These are phyloP conservation scores for Xiphorhynchus erythropygius DNA, from an alignment of 2,797 vertebrate genomes.

Conservation along the genomic window DNA sequence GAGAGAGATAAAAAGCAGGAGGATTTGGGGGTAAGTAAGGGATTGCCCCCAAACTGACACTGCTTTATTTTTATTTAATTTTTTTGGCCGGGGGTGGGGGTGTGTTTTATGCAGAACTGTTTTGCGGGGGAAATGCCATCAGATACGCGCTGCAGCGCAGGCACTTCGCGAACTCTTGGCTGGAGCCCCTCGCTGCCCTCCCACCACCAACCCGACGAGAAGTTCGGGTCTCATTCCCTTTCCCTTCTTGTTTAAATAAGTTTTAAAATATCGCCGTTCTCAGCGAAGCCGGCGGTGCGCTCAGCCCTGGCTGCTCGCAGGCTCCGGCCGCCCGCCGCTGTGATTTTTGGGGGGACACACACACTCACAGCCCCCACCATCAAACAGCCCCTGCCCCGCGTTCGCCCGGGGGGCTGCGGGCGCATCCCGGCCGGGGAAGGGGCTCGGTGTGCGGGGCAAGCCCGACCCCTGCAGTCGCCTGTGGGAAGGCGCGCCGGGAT, in stretches of 20 bases:
- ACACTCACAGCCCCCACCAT: no score
- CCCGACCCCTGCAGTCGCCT: constrained; percentile 80
- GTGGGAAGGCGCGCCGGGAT: constrained; percentile 48
- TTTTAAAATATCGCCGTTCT: background rate
- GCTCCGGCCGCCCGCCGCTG: background rate
- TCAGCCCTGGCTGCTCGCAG: background rate
- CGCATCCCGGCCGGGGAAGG: background rate
- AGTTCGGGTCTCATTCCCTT: background rate
- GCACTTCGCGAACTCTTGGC: background rate
- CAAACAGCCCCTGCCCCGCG: background rate
- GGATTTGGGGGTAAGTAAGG: constrained; percentile 23
- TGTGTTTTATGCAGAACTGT: background rate
- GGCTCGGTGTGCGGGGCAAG: constrained; percentile 69
- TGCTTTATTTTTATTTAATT: background rate
- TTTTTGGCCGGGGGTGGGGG: fast-evolving
- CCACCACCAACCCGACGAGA: background rate
- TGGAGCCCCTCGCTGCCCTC: background rate
- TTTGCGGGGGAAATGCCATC: background rate
- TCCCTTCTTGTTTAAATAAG: background rate
- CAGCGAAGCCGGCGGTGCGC: background rate
- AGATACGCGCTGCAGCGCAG: background rate
- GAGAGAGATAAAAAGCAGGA: background rate
- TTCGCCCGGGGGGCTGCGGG: background rate
- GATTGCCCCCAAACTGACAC: background rate
- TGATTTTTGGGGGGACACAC: background rate